Evolutionary conservation across 2,888 invertebrate genomes (phyloP).

Genomic region (Athrips mouffetella): DNA sequence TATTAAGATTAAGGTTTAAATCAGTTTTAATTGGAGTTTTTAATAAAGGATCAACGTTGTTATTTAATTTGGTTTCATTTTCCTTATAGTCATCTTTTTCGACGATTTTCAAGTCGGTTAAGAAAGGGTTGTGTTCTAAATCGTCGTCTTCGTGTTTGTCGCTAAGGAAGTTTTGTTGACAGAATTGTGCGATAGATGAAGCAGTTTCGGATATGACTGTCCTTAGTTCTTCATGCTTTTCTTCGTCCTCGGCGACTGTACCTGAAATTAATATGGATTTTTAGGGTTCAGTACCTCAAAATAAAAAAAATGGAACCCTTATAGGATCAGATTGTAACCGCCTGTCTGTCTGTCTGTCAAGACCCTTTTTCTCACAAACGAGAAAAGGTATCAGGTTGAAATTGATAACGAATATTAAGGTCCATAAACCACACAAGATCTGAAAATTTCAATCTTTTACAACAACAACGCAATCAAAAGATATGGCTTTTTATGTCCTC

Average conservation of each 20-base stretch:
- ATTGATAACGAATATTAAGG: no score
- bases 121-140: neutral
- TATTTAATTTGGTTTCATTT: no score
- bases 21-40: neutral
- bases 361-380: no score
- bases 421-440: no score
- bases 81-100: neutral
- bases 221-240: constrained; percentile 48
- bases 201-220: constrained; percentile 50
- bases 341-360: no score
- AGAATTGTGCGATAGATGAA: constrained; percentile 45
- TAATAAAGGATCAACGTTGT: neutral
- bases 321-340: no score
- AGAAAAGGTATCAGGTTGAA: no score
- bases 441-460: no score
- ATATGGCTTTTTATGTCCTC: no score
- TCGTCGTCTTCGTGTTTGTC: neutral
- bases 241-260: constrained; percentile 64
- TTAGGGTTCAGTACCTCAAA: constrained; percentile 44
- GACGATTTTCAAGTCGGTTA: constrained; percentile 1
- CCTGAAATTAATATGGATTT: constrained; percentile 44
- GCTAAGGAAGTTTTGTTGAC: constrained; percentile 23
- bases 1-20: neutral
- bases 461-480: no score
- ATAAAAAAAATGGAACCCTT: no score